Conservation (phyloP, 2,888 invertebrate genomes). For the Diaperis boleti region DNA sequence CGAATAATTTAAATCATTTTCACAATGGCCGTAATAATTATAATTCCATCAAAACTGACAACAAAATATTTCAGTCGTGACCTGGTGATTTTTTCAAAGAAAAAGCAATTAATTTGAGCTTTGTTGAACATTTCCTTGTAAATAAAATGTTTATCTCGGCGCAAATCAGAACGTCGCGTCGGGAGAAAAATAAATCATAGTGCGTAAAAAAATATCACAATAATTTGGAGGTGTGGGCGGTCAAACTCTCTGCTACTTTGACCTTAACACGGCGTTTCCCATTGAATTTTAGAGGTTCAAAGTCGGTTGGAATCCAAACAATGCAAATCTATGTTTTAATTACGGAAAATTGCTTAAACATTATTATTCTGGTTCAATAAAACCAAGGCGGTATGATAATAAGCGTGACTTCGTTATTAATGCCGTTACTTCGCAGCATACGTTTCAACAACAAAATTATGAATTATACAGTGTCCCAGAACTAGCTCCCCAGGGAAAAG, state of each 20-base stretch:
- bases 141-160: slow-evolving; percentile 21
- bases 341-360: slow-evolving; percentile 47
- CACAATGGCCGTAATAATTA: slow-evolving; percentile 5
- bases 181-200: slow-evolving; percentile 10
- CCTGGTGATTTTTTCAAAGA: slow-evolving; percentile 13
- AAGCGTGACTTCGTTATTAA: slow-evolving; percentile 5
- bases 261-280: slow-evolving; percentile 30
- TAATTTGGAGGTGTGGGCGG: slow-evolving; percentile 15
- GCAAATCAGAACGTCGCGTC: slow-evolving; percentile 16
- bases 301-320: slow-evolving; percentile 34
- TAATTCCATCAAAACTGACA: slow-evolving; percentile 4
- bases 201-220: background rate
- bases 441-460: too few species aligned
- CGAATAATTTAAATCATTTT: background rate
- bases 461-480: too few species aligned
- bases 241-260: slow-evolving; percentile 15
- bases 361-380: slow-evolving; percentile 44
- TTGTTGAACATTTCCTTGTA: slow-evolving; percentile 28
- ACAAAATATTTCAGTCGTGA: slow-evolving; percentile 21
- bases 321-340: slow-evolving; percentile 46
- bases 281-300: slow-evolving; percentile 26
- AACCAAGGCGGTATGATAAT: slow-evolving; percentile 47
- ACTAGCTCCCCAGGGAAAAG: too few species aligned
- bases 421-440: slow-evolving; percentile 39
- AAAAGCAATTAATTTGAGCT: slow-evolving; percentile 20